phyloP scores from a whole-genome alignment of 2,797 vertebrate species.

The Nannoperca australis region DNA sequence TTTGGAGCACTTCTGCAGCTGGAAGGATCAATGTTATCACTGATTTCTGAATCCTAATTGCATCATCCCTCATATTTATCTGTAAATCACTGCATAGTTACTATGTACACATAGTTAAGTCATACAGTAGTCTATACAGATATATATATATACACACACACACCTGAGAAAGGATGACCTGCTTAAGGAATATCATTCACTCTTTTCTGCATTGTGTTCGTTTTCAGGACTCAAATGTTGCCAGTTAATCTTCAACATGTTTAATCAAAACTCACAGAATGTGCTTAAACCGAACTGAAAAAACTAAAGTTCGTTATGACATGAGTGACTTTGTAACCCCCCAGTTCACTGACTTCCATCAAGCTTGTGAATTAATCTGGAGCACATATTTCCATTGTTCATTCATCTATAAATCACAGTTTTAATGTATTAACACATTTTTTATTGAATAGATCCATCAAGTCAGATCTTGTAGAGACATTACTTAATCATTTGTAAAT shows the following conservation, averaged over 20 bases:
- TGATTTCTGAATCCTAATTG: not conserved
- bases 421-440: not conserved
- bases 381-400: not conserved
- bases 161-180: not conserved
- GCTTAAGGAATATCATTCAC: not conserved
- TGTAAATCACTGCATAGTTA: not conserved
- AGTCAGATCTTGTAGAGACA: not conserved
- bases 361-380: not conserved
- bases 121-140: no score
- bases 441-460: not conserved
- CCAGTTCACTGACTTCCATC: not conserved
- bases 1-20: not conserved
- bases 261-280: not conserved
- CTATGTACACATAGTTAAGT: no score
- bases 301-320: not conserved
- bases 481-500: not conserved
- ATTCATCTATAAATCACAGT: not conserved
- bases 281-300: not conserved
- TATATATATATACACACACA: no score
- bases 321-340: not conserved
- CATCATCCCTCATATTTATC: not conserved
- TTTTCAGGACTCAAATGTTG: not conserved
- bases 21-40: not conserved
- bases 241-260: not conserved
- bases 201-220: not conserved